Conservation (phyloP, 30 jellyfish, hydroid and myxozoan genomes). For the Rhopilema esculentum region DNA sequence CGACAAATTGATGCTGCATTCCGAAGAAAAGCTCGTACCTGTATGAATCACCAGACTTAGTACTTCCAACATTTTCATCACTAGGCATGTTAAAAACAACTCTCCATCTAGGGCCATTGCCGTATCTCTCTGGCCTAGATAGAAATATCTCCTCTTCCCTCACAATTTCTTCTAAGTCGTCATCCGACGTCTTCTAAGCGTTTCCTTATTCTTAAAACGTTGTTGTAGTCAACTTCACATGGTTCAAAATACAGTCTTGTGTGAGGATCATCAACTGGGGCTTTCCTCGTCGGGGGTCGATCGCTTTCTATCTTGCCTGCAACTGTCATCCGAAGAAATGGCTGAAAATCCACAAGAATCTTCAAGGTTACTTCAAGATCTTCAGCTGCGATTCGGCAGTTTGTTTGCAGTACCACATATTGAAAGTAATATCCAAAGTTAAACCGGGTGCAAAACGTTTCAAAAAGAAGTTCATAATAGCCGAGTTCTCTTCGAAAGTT, state of each 20-base stretch:
- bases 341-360: slow-evolving; percentile 41
- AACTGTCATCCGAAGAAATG: slow-evolving; percentile 56
- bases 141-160: slow-evolving; percentile 46
- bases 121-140: slow-evolving; percentile 19
- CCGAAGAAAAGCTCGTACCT: slow-evolving; percentile 39
- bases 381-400: slow-evolving; percentile 4
- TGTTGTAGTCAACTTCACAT: slow-evolving; percentile 21
- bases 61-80: not conserved
- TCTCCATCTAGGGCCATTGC: slow-evolving; percentile 45
- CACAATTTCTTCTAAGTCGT: slow-evolving; percentile 31
- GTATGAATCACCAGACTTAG: not conserved
- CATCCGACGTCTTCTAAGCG: not conserved
- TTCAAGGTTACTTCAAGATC: slow-evolving; percentile 26
- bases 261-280: not conserved
- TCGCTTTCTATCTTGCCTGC: slow-evolving; percentile 1
- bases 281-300: slow-evolving; percentile 5
- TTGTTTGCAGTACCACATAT: slow-evolving; percentile 26
- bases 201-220: slow-evolving; percentile 13
- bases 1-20: slow-evolving; percentile 42
- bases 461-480: slow-evolving; percentile 39
- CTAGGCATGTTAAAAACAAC: slow-evolving; percentile 40
- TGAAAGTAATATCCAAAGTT: slow-evolving; percentile 30
- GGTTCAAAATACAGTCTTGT: slow-evolving; percentile 31
- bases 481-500: slow-evolving; percentile 27
- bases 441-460: slow-evolving; percentile 1